A percentile compares a stretch with the other conserved stretches of the same genome.
These are phyloP conservation scores for Panagrolaimus sp. DNA, from an alignment of 1,140 invertebrate genomes.

Conservation along the genomic window DNA sequence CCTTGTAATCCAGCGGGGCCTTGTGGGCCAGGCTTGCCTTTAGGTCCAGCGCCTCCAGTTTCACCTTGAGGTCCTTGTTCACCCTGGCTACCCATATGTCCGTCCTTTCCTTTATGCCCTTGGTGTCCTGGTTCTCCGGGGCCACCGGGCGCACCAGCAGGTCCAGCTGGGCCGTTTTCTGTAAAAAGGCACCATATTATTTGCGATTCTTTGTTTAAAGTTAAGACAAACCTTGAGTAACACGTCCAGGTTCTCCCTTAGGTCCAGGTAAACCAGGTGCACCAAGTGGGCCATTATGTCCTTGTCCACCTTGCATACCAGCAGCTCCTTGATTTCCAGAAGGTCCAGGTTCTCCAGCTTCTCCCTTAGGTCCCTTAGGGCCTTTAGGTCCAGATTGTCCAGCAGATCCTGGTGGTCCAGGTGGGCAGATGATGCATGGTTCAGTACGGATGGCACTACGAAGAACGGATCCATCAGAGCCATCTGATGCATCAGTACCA, in stretches of 20 bases:
- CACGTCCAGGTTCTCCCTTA: slow-evolving; percentile 18
- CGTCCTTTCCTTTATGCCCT: slow-evolving; percentile 43
- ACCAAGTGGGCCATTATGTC: neutral
- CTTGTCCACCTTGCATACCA: slow-evolving; percentile 32
- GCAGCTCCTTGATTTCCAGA: slow-evolving; percentile 50
- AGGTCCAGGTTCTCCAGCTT: slow-evolving; percentile 40
- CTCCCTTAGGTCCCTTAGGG: slow-evolving; percentile 41
- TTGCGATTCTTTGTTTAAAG: no score
- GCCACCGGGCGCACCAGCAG: slow-evolving; percentile 49
- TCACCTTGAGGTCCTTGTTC: slow-evolving; percentile 29
- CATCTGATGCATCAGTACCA: slow-evolving; percentile 46
- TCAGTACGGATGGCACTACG: slow-evolving; percentile 46
- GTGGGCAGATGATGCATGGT: slow-evolving; percentile 56
- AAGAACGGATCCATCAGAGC: slow-evolving; percentile 40
- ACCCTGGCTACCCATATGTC: slow-evolving; percentile 21
- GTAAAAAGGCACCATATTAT: no score
- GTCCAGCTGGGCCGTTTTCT: slow-evolving; percentile 47
- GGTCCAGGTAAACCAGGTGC: slow-evolving; percentile 22
- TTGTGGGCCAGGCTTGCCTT: slow-evolving; percentile 44
- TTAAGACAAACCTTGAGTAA: no score
- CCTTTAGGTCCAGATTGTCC: slow-evolving; percentile 2
- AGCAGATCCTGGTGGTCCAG: slow-evolving; percentile 40
- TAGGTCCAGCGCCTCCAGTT: slow-evolving; percentile 30
- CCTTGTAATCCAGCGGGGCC: slow-evolving; percentile 49
- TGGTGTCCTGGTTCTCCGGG: slow-evolving; percentile 42